phyloP scores from a whole-genome alignment of 2,797 vertebrate genomes.

The Propithecus deckenii region DNA sequence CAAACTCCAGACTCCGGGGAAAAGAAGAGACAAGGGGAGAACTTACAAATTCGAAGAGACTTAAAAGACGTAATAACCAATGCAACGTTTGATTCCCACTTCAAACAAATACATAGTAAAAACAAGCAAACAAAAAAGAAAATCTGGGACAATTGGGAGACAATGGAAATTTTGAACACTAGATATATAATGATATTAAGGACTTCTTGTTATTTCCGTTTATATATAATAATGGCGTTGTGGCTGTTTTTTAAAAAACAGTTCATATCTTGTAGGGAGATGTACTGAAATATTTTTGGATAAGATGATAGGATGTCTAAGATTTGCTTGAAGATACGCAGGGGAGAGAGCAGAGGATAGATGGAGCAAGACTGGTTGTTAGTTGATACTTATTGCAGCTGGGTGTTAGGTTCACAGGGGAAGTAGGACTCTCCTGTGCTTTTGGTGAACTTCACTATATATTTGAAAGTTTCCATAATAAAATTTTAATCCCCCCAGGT shows the following conservation, averaged over 20 bases:
- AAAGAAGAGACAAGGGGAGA: neutral
- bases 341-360: neutral
- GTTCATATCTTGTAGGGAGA: neutral
- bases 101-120: neutral
- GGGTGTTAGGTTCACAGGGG: neutral
- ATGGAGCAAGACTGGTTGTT: neutral
- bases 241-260: neutral
- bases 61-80: neutral
- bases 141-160: neutral
- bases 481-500: neutral
- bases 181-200: neutral
- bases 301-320: neutral
- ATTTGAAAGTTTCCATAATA: conserved; percentile 13
- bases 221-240: neutral
- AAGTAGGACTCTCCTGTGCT: neutral
- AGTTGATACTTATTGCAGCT: neutral
- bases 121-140: neutral
- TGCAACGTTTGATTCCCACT: neutral
- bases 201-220: neutral
- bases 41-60: neutral
- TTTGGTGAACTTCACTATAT: neutral
- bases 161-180: neutral
- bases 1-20: neutral
- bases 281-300: neutral
- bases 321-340: neutral